phyloP scores from a whole-genome alignment of 2,888 invertebrate genomes.

The Eugnorisma glareosa region DNA sequence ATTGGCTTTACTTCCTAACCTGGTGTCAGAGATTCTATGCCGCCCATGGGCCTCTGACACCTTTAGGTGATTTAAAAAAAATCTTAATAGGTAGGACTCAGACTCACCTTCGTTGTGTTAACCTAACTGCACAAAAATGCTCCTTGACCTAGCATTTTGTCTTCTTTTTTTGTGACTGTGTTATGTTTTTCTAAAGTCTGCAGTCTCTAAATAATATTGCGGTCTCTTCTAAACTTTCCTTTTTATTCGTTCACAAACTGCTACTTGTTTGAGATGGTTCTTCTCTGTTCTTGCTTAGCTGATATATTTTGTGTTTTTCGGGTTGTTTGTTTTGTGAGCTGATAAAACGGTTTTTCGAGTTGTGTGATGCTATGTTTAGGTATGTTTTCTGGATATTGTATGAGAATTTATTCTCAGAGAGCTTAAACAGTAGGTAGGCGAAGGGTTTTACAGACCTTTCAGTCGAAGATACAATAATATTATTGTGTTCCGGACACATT shows the following conservation, averaged over 20 bases:
- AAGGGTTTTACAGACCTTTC: not conserved
- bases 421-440: not conserved
- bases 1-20: too few relatives aligned
- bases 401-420: not conserved
- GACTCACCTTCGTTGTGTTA: not conserved
- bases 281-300: not conserved
- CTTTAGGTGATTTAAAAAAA: too few relatives aligned
- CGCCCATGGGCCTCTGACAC: too few relatives aligned
- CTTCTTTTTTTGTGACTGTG: not conserved
- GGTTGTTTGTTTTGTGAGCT: not conserved
- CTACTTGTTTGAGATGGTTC: not conserved
- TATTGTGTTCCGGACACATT: not conserved
- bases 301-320: not conserved
- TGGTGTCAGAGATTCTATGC: too few relatives aligned
- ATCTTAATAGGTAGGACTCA: too few relatives aligned
- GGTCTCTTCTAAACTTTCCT: not conserved
- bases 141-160: not conserved
- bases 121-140: not conserved
- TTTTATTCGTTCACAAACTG: not conserved
- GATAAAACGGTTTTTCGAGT: not conserved
- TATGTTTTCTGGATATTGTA: not conserved
- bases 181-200: not conserved
- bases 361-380: not conserved
- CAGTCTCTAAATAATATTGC: not conserved
- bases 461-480: not conserved